Percentiles rank a stretch among this genome's conserved stretches.
phyloP scores from a whole-genome alignment of 2,888 invertebrate species.

The Pterostichus madidus region DNA sequence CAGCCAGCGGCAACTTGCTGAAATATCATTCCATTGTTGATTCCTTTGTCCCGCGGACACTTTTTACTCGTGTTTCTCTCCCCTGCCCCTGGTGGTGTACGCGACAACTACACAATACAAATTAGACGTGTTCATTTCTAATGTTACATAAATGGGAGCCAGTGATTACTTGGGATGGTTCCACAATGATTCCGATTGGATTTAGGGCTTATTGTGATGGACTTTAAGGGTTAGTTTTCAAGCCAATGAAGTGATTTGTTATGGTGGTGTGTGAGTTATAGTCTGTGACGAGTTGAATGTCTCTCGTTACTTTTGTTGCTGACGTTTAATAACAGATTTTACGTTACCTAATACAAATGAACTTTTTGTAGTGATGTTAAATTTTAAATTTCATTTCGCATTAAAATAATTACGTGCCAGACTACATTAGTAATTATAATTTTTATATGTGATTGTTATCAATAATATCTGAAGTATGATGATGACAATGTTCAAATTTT shows the following conservation, averaged over 20 bases:
- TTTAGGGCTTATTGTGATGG: conserved; percentile 6
- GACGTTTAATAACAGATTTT: conserved; percentile 35
- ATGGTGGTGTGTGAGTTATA: conserved; percentile 40
- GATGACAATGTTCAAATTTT: too few species aligned
- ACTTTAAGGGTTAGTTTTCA: conserved; percentile 20
- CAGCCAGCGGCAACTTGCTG: conserved; percentile 56
- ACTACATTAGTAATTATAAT: too few species aligned
- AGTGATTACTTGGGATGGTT: conserved; percentile 47
- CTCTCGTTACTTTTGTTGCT: conserved; percentile 44
- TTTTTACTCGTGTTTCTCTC: conserved; percentile 49
- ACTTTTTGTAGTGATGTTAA: background rate
- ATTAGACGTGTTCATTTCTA: conserved; percentile 66
- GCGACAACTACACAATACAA: conserved; percentile 61
- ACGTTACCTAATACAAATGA: conserved; percentile 9
- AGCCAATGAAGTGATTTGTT: conserved; percentile 16
- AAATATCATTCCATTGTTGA: conserved; percentile 61
- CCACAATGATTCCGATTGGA: conserved; percentile 18
- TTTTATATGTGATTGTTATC: too few species aligned
- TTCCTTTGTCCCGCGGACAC: conserved; percentile 58
- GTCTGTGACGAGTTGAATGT: conserved; percentile 14
- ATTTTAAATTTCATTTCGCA: conserved; percentile 13
- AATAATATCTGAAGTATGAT: too few species aligned
- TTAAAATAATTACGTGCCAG: background rate
- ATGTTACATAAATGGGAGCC: conserved; percentile 62
- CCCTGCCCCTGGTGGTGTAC: background rate